Conservation (phyloP, 2,113 vertebrate genomes). For the Deroptyus accipitrinus region DNA sequence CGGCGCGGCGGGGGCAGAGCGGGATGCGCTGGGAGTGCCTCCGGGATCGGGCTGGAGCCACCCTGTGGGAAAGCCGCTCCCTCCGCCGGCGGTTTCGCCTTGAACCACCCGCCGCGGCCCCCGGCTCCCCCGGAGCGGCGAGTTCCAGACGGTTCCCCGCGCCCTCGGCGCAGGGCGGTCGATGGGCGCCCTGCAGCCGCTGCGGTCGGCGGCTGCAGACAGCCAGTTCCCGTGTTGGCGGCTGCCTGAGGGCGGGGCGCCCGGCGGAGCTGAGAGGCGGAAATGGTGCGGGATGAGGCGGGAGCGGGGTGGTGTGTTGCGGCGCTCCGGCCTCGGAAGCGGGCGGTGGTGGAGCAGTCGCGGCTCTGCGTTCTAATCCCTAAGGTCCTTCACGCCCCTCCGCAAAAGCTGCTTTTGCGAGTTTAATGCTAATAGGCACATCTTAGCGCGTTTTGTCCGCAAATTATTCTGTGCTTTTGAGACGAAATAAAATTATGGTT, state of each 20-base stretch:
- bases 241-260: background rate
- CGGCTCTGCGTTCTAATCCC: background rate
- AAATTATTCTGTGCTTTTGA: background rate
- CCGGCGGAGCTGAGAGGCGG: background rate
- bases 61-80: background rate
- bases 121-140: accelerated
- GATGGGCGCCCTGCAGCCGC: background rate
- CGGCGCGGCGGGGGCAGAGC: background rate
- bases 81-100: too few relatives aligned
- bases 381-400: background rate
- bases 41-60: background rate
- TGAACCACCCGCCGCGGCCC: background rate
- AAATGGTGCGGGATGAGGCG: background rate
- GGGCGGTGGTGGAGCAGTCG: background rate
- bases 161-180: too few relatives aligned
- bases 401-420: background rate
- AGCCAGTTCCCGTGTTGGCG: background rate
- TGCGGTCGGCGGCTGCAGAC: background rate
- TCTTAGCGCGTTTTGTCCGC: background rate
- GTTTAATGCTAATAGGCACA: background rate
- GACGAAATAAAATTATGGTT: accelerated
- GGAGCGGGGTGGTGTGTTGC: background rate
- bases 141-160: background rate
- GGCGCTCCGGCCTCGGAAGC: too few relatives aligned
- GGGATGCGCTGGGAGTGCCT: background rate